Evolutionary conservation across 1,140 invertebrate species (phyloP).

Genomic region (Heliconius congener): DNA sequence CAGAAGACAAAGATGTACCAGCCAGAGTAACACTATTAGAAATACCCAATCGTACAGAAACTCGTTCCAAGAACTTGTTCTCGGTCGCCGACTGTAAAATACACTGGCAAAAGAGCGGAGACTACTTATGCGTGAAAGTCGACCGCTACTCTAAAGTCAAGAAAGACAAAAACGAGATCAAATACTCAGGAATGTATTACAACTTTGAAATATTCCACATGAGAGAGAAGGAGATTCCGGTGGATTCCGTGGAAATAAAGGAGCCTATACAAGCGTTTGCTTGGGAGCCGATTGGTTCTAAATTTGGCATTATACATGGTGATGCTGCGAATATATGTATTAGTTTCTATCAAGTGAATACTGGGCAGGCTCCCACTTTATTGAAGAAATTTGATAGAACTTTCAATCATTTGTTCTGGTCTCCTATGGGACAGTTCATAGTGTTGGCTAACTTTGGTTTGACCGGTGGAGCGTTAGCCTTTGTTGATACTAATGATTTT

Average conservation of each 20-base stretch:
- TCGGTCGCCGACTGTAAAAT: constrained; percentile 99
- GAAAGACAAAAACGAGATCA: constrained; percentile 93
- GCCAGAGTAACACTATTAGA: constrained; percentile 92
- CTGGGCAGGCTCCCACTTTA: constrained; percentile 92
- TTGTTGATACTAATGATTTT: constrained; percentile 97
- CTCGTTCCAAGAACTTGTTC: constrained; percentile 98
- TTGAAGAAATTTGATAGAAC: constrained; percentile 96
- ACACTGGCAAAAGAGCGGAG: constrained; percentile 99
- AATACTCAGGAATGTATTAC: constrained; percentile 98
- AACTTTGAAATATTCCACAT: constrained; percentile 99
- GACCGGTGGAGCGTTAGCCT: constrained; percentile 95
- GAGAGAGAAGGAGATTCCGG: constrained; percentile 98
- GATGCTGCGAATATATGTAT: constrained; percentile 94
- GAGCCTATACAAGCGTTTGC: constrained; percentile 97
- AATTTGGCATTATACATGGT: constrained; percentile 98
- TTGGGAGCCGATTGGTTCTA: constrained; percentile 98
- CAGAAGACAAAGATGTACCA: constrained; percentile 96
- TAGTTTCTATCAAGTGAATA: constrained; percentile 96
- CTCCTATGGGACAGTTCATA: constrained; percentile 96
- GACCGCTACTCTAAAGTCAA: constrained; percentile 97
- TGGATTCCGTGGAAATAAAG: constrained; percentile 97
- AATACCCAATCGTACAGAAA: constrained; percentile 93
- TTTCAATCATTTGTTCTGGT: constrained; percentile 98
- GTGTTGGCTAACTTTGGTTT: constrained; percentile 92
- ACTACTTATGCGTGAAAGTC: constrained; percentile 98